These are phyloP conservation scores for Plumapathes pennacea DNA, from an alignment of 92 coral and sea anemone species.

Conservation along the genomic window DNA sequence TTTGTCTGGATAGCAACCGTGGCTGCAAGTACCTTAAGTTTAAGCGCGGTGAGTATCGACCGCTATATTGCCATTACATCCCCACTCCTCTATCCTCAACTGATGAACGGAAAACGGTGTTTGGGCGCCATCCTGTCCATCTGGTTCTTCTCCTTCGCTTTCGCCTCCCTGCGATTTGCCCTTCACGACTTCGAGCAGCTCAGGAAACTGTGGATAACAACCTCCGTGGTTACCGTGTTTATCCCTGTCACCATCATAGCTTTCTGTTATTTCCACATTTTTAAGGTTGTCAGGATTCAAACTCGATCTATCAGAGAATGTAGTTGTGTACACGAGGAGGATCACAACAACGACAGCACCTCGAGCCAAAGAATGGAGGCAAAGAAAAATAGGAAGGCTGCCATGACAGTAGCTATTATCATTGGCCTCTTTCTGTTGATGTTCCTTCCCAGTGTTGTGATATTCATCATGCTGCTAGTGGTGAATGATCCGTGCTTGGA, in stretches of 20 bases:
- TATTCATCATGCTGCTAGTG: slow-evolving; percentile 46
- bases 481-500: slow-evolving; percentile 25
- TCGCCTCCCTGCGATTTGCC: slow-evolving; percentile 31
- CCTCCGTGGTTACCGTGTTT: slow-evolving; percentile 22
- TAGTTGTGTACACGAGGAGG: neutral
- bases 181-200: slow-evolving; percentile 27
- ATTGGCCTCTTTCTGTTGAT: slow-evolving; percentile 35
- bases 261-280: slow-evolving; percentile 50
- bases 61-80: slow-evolving; percentile 54
- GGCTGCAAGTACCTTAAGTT: slow-evolving; percentile 43
- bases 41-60: slow-evolving; percentile 57
- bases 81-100: slow-evolving; percentile 30
- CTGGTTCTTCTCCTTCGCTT: slow-evolving; percentile 48
- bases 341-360: neutral
- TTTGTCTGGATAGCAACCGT: slow-evolving; percentile 46
- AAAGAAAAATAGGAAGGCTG: slow-evolving; percentile 59
- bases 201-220: slow-evolving; percentile 48
- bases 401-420: slow-evolving; percentile 63
- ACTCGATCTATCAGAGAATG: slow-evolving; percentile 16
- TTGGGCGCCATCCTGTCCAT: slow-evolving; percentile 13
- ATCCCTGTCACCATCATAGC: slow-evolving; percentile 42
- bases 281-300: slow-evolving; percentile 49
- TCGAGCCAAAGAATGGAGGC: slow-evolving; percentile 33
- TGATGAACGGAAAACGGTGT: slow-evolving; percentile 48
- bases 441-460: slow-evolving; percentile 47